Evolutionary conservation across 2,888 invertebrate genomes (phyloP), one percentile per base, ranked within the genome.

Genomic region (Stomorhina lunata): DNA sequence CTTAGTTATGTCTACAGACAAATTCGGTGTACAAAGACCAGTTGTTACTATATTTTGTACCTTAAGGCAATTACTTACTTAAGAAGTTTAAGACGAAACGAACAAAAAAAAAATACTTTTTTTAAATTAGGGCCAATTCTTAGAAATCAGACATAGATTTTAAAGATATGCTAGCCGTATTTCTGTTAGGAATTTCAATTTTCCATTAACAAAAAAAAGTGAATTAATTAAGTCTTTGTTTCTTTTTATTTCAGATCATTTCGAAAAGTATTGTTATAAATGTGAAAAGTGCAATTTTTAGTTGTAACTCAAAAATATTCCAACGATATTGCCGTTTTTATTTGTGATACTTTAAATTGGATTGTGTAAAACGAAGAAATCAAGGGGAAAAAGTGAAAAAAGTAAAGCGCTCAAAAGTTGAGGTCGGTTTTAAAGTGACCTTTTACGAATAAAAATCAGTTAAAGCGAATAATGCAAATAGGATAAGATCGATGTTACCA

Each of bases 401-500:
- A n/a, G 27, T 4, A 27, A 43, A 69, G 43, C 25, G 43, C 12
- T 61, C 45, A 61, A 69, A 20, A 71, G 32, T 12, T 27, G 55
- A 10, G 55, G 63, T 78, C 69, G 40, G 53, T 32, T 34, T 40
- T 25, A 12, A 43, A 79, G 59, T 68, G 68, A 59, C 76, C 66
- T 53, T 71, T 20, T 15, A 53, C 57, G 27, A 45, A 66, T n/a
- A 20, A 77, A 66, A 83, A 87, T 90, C 88, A 87, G 86, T 88
- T 86, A 86, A 87, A 87, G 88, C 88, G 88, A 87, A 91, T 89
- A 90, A 91, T 91, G 91, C 88, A 86, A 88, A 89, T 89, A 90
- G 88, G 89, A 88, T 91, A 91, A 87, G 88, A 91, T 91, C 90
- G 89, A 91, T 91, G 91, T 90, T 91, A 90, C 90, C 90, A 90